Percentiles rank a stretch among this genome's conserved stretches.
phyloP scores from a whole-genome alignment of 92 coral and sea anemone species.

The Meandrina meandrites region DNA sequence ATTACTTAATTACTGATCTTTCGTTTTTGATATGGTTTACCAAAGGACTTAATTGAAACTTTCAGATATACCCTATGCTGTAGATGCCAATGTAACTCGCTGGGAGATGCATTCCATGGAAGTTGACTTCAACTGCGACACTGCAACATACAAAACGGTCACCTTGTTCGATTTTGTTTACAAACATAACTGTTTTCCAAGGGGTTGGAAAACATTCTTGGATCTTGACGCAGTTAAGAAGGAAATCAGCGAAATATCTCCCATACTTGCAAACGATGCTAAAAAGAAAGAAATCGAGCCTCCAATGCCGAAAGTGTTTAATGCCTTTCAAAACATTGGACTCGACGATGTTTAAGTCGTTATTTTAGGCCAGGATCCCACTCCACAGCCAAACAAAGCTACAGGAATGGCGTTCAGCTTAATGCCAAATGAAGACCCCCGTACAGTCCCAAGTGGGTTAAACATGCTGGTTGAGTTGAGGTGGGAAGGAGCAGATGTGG shows the following conservation, averaged over 20 bases:
- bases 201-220: neutral
- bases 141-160: neutral
- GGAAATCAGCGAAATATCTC: no score
- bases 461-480: slow-evolving; percentile 30
- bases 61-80: no score
- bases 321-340: neutral
- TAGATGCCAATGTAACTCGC: neutral
- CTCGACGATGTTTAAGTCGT: neutral
- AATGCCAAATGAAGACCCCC: neutral
- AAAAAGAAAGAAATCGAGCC: neutral
- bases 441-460: slow-evolving; percentile 23
- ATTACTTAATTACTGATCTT: no score
- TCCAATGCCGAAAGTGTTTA: neutral
- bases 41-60: no score
- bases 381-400: slow-evolving; percentile 23
- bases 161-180: neutral
- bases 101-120: neutral
- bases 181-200: neutral
- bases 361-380: slow-evolving; percentile 42
- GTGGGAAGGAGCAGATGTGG: slow-evolving; percentile 4
- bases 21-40: no score
- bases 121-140: neutral
- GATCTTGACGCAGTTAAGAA: neutral
- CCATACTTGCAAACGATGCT: no score
- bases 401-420: slow-evolving; percentile 40